These are phyloP conservation scores for Apamea monoglypha DNA, from an alignment of 2,888 invertebrate genomes.

Conservation along the genomic window DNA sequence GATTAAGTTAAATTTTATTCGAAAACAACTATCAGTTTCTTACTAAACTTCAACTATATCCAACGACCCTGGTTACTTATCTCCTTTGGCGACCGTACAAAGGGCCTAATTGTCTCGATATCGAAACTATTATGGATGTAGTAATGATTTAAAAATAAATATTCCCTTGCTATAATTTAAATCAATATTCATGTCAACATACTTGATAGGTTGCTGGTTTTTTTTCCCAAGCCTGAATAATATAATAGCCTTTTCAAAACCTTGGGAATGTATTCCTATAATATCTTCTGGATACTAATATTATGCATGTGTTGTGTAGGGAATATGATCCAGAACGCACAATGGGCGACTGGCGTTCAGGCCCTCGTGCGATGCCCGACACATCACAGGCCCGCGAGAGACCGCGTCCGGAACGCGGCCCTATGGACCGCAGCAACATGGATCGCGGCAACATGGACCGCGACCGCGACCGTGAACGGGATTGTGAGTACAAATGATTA, in stretches of 20 bases:
- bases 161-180: neutral
- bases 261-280: neutral
- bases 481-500: conserved; percentile 73
- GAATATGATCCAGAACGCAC: conserved; percentile 92
- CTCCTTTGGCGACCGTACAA: no score
- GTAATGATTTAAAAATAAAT: neutral
- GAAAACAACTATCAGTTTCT: no score
- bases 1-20: no score
- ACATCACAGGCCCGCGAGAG: conserved; percentile 64
- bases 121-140: neutral
- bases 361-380: conserved; percentile 90
- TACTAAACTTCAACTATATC: no score
- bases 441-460: conserved; percentile 82
- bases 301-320: conserved; percentile 70
- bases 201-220: neutral
- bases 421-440: conserved; percentile 79
- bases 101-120: neutral
- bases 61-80: no score
- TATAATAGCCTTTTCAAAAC: neutral
- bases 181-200: neutral
- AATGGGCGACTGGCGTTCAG: conserved; percentile 94
- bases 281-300: neutral
- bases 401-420: conserved; percentile 71
- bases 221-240: neutral
- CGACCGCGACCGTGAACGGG: conserved; percentile 81